Evolutionary conservation across 2,888 invertebrate species (phyloP).

Genomic region (Conops quadrifasciatus): DNA sequence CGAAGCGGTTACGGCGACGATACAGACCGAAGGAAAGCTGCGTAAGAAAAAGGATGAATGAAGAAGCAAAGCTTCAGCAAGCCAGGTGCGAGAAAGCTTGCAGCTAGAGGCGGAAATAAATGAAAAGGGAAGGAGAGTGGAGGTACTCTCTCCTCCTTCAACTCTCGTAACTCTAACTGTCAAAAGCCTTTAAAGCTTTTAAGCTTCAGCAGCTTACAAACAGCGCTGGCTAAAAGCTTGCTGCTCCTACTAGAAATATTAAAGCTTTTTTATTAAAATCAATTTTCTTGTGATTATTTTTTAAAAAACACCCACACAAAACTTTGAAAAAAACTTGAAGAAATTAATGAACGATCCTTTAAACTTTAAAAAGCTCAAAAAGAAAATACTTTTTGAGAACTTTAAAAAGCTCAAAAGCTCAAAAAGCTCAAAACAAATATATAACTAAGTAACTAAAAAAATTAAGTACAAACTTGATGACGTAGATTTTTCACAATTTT

Average conservation of each 20-base stretch:
- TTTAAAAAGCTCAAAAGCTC: not conserved
- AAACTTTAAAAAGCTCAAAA: not conserved
- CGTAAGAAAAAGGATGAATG: constrained; percentile 83
- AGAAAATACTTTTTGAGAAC: not conserved
- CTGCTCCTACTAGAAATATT: not conserved
- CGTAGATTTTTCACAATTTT: not conserved
- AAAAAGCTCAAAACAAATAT: too few relatives aligned
- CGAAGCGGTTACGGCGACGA: constrained; percentile 87
- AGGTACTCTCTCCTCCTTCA: not conserved
- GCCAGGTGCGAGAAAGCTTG: not conserved
- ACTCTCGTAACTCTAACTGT: not conserved
- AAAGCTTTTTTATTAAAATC: not conserved
- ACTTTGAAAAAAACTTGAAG: constrained; percentile 1
- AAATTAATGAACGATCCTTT: not conserved
- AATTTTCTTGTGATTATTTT: too few relatives aligned
- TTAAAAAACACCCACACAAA: not conserved
- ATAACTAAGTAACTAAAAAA: constrained; percentile 11
- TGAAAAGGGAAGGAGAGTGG: not conserved
- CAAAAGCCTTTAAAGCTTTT: not conserved
- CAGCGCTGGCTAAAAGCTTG: not conserved
- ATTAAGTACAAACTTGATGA: constrained; percentile 14
- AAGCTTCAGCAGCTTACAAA: not conserved
- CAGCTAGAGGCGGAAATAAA: not conserved
- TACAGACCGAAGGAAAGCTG: constrained; percentile 90
- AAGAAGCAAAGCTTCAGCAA: not conserved